Evolutionary conservation across 1,140 invertebrate genomes (phyloP), one percentile per base, ranked within the genome.

Genomic region (Pseudobourletiella spinata): DNA sequence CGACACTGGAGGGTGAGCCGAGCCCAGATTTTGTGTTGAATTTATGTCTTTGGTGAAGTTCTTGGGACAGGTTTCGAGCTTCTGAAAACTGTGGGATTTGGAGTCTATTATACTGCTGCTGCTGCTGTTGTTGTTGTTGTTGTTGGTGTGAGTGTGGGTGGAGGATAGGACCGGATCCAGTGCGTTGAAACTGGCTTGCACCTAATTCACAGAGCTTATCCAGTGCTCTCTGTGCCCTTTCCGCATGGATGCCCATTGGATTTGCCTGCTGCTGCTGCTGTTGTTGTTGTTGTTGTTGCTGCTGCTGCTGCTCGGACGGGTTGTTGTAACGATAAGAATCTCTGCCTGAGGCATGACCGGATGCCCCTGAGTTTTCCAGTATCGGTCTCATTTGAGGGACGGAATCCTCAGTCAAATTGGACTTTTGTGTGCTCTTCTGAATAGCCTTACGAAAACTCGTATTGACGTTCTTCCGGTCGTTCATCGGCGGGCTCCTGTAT

Each of bases 371-470:
- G 30, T 57, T 44, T 50, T 69, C 62, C 30, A 60, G 43, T 28
- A 69, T 67, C 0, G 60, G 57, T 61, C 68, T 54, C 61, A 69
- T 32, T 39, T 6, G 4, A 52, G 64, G 60, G 6, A 65, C 42
- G 14, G 64, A 67, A 14, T 71, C 65, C 20, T 71, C 64, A n/a
- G 65, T 46, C n/a, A 72, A 55, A 60, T 70, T 71, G 14, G 68
- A 64, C 46, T 72, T 72, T 52, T 69, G 67, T 8, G 70, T 67
- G 46, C 65, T 71, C 51, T 71, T 66, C 32, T 73, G 70, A 57
- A 72, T 70, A 4, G 71, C 72, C 61, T 69, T 72, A 29, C 71
- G 61, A 51, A 71, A 71, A 56, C 71, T 73, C 18, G 68, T 71
- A 59, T 73, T 71, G 6, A 71, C 68, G 61, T 70, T 66, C 54